Evolutionary conservation across 2,113 vertebrate genomes (phyloP), one percentile per base, ranked within the genome.

Genomic region (Microcebus jonahi): DNA sequence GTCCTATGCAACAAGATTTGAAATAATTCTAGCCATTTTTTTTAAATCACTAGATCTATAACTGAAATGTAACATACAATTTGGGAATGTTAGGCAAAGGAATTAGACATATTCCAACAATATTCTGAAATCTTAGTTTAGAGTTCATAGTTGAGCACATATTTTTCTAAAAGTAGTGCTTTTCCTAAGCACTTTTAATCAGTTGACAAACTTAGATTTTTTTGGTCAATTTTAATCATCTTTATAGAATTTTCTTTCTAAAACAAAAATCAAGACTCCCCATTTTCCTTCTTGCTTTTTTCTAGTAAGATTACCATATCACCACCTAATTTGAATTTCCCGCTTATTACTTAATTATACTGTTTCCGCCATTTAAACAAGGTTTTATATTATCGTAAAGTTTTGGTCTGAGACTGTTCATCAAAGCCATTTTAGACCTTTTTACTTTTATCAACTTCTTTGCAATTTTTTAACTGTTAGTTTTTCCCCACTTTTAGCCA

Each of bases 11-110:
- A 53, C 12, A 88, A 80, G 27, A 70, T 87, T 88, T 80, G 63
- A 95, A 88, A 63, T 92, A 80, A 81, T 91, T 91, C 42, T 17
- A 81, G 50, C 3, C 48, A 8, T 83, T 93, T 89, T 90, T 90
- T 90, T 73, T 20, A 70, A 76, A 73, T 95, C 7, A 87, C 21
- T 88, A 68, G 34, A 45, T 86, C 13, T 68, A 4, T 80, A 59
- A 81, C 70, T 90, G 34, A 94, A 76, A 85, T 63, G 42, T 11
- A 70, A 45, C 59, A 57, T 84, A 27, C 4, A 83, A 5, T 84
- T 29, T 75, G 45, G 5, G 45, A 76, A 88, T 80, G 25, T 53
- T 88, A 88, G 63, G 61, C 3, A 77, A 71, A 94, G 18, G 12
- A 86, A 68, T 59, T 59, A 67, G 55, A 70, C 34, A 76, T 34